phyloP scores from a whole-genome alignment of 1,140 invertebrate genomes.

The Pseudomyrmex flavicornis region DNA sequence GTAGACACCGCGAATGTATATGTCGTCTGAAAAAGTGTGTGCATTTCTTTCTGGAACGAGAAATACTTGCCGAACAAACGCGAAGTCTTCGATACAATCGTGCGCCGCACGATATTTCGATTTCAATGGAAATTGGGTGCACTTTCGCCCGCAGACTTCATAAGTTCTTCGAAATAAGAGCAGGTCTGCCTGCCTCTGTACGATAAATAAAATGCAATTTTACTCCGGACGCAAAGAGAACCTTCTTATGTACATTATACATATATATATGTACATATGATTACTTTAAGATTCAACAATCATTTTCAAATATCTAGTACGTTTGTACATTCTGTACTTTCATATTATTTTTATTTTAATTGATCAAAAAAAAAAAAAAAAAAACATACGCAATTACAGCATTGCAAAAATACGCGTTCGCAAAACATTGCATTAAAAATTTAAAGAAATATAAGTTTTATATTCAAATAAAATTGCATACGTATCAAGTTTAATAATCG shows the following conservation, averaged over 20 bases:
- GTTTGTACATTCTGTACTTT: too few species aligned
- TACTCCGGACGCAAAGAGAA: background rate
- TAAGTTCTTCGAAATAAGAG: slow-evolving; percentile 35
- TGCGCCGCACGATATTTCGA: slow-evolving; percentile 49
- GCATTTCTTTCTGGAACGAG: slow-evolving; percentile 1
- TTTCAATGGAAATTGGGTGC: slow-evolving; percentile 59
- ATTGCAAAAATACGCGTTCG: background rate
- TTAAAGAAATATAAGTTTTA: slow-evolving; percentile 13
- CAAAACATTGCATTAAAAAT: background rate
- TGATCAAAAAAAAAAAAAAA: too few species aligned
- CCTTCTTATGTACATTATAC: background rate
- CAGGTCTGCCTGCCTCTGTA: slow-evolving; percentile 1
- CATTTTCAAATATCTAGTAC: background rate
- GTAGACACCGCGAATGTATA: slow-evolving; percentile 21
- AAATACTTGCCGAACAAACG: slow-evolving; percentile 57
- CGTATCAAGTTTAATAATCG: too few species aligned
- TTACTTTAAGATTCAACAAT: background rate
- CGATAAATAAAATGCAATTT: slow-evolving; percentile 37
- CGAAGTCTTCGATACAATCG: slow-evolving; percentile 30
- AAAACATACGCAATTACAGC: background rate
- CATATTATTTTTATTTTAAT: too few species aligned
- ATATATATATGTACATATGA: background rate
- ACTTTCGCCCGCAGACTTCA: slow-evolving; percentile 37
- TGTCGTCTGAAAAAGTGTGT: slow-evolving; percentile 50
- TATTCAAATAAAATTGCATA: too few species aligned